These are phyloP conservation scores for Cathartes aura DNA, from an alignment of 2,113 vertebrate genomes.

Conservation along the genomic window DNA sequence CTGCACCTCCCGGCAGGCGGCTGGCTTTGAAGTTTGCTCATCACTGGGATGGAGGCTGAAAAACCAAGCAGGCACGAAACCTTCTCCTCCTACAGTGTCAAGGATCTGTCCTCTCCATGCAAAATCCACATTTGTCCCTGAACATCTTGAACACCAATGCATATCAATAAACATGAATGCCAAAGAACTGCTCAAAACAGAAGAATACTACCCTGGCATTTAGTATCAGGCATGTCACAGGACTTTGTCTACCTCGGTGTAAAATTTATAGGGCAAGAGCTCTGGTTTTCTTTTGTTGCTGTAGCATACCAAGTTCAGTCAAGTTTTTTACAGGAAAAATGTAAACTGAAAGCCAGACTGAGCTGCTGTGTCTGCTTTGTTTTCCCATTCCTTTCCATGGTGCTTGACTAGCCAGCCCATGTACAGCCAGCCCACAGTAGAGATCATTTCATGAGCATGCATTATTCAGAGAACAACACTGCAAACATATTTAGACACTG, in stretches of 20 bases:
- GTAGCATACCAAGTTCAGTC: neutral
- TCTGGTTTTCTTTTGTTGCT: neutral
- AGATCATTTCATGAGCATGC: neutral
- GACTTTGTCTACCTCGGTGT: neutral
- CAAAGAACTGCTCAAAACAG: neutral
- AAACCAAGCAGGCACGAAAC: neutral
- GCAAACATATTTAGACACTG: neutral
- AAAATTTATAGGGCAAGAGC: neutral
- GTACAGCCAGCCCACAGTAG: neutral
- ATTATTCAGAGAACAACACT: neutral
- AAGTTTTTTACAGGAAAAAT: neutral
- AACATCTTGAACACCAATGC: neutral
- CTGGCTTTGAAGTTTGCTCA: neutral
- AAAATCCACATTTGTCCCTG: neutral
- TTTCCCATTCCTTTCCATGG: neutral
- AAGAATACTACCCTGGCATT: neutral
- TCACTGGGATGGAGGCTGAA: neutral
- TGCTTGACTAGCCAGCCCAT: neutral
- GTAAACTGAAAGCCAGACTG: neutral
- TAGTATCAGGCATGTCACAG: neutral
- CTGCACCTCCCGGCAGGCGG: accelerated
- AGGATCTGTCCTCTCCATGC: neutral
- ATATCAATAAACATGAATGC: neutral
- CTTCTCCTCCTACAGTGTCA: neutral
- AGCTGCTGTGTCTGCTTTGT: neutral